Percentiles rank a stretch among this genome's conserved stretches.
Conservation (phyloP, 2,797 vertebrate genomes). For the Protosalanx chinensis region DNA sequence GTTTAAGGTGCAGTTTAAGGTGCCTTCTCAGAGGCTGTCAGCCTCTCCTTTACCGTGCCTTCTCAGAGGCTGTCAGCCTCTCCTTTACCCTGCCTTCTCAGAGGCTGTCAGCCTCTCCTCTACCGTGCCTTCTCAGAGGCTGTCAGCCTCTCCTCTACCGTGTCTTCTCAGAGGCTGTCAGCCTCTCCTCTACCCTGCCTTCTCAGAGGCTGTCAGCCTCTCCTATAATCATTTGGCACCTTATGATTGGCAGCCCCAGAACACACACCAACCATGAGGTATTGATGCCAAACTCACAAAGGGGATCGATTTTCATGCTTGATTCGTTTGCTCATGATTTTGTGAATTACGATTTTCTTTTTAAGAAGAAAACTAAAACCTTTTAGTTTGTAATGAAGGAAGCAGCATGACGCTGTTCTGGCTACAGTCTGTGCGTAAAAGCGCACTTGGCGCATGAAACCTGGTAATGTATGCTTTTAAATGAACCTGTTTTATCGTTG, state of each 20-base stretch:
- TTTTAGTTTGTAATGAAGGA: background rate
- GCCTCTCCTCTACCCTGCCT: background rate
- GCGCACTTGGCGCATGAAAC: conserved; percentile 2
- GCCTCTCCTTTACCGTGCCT: background rate
- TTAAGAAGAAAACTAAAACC: background rate
- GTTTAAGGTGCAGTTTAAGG: background rate
- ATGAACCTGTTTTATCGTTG: background rate
- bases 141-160: too few species aligned
- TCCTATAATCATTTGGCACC: background rate
- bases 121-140: too few species aligned
- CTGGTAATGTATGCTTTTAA: background rate
- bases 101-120: too few species aligned
- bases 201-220: background rate
- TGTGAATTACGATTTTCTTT: background rate
- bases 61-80: background rate
- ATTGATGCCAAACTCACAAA: too few species aligned
- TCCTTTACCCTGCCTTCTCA: too few species aligned
- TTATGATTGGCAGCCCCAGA: background rate
- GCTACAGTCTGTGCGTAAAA: conserved; percentile 8
- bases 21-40: background rate
- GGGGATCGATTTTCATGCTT: too few species aligned
- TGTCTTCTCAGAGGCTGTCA: background rate
- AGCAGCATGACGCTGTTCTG: background rate
- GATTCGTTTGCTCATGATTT: background rate
- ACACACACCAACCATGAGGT: background rate